A percentile compares a stretch with the other conserved stretches of the same genome.
phyloP scores from a whole-genome alignment of 2,888 invertebrate genomes.

The Tipula confusa region DNA sequence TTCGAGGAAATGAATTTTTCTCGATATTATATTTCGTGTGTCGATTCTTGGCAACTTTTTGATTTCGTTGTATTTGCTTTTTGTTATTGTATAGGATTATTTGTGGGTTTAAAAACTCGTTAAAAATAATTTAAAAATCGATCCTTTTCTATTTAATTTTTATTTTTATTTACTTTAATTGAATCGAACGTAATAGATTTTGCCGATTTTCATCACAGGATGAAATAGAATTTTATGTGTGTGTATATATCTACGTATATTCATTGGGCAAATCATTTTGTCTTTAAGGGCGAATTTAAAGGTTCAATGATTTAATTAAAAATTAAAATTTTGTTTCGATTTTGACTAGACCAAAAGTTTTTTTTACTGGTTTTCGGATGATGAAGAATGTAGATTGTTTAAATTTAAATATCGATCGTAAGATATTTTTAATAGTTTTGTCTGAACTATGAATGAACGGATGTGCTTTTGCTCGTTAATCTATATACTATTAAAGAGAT shows the following conservation, averaged over 20 bases:
- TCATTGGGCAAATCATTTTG: background rate
- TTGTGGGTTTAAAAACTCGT: slow-evolving; percentile 25
- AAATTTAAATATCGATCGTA: too few species aligned
- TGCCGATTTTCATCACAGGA: background rate
- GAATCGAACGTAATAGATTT: background rate
- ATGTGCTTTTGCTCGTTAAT: too few species aligned
- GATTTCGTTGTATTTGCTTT: slow-evolving; percentile 15
- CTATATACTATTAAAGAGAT: too few species aligned
- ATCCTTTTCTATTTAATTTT: slow-evolving; percentile 4
- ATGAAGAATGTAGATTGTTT: too few species aligned
- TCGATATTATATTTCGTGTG: background rate
- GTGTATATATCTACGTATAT: too few species aligned
- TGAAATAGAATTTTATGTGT: background rate
- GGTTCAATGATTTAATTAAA: background rate
- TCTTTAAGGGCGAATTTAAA: background rate
- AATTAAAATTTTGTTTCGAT: background rate
- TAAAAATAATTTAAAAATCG: slow-evolving; percentile 25
- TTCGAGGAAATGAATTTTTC: background rate
- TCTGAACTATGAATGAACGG: too few species aligned
- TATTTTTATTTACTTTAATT: slow-evolving; percentile 6
- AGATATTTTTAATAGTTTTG: too few species aligned
- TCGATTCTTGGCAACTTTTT: slow-evolving; percentile 12
- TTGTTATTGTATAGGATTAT: slow-evolving; percentile 13
- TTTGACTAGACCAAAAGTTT: background rate
- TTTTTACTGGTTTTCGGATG: too few species aligned